Base-by-base conservation (phyloP, 2,797 vertebrate species). In the Erethizon dorsatum region DNA sequence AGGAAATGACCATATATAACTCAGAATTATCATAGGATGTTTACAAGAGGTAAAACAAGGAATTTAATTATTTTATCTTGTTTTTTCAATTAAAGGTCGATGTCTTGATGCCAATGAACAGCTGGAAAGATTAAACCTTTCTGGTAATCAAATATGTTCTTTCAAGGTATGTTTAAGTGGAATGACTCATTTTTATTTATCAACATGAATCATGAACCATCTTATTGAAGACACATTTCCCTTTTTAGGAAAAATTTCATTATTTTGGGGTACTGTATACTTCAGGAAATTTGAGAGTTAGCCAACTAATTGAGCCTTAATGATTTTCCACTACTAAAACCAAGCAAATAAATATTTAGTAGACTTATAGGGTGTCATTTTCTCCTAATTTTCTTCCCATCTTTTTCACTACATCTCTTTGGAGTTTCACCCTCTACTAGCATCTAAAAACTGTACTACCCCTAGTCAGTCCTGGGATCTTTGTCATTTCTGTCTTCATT, bases 101-200 rank as follows among this genome's bases (percentile, higher is more conserved):
- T 98, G 98, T 98, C 99, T 99, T 98, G 99, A 99, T 97, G 97
- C 96, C 85, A 99, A 99, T 97, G 96, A 98, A 95, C 98, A 97
- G 96, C 98, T 99, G 96, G 98, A 99, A 98, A 98, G 96, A 98
- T 98, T 99, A 96, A 99, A 99, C 98, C 98, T 99, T 50, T 99
- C 99, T 26, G 99, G 99, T 33, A 99, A 99, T 98, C 99, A 98
- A 98, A 99, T 99, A 97, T 98, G 95, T 97, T 99, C 99, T 88
- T 99, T 99, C 98, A 99, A 99, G 99, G 99, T 99, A 98, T 89
- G 96, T 98, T 79, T 85, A 96, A 94, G 17, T 78, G 50, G 92
- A 91, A 80, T 83, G n/a, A 83, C 83, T 97, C 47, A 65, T 88
- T 97, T 98, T 77, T 87, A 69, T 47, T 97, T 83, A 75, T 59